phyloP scores from a whole-genome alignment of 2,888 invertebrate genomes.

The Philonicus albiceps region DNA sequence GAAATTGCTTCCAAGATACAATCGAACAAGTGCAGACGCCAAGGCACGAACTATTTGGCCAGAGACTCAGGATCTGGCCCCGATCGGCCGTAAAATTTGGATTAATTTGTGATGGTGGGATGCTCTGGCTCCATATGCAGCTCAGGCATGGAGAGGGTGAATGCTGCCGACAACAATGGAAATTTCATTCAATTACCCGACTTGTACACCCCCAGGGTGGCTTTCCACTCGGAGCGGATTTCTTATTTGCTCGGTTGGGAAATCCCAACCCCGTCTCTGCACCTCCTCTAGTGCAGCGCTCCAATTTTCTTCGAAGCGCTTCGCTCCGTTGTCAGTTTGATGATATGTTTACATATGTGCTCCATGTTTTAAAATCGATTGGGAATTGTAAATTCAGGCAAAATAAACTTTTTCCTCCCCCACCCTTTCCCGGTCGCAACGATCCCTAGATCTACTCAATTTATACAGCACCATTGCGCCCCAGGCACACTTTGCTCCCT shows the following conservation, averaged over 20 bases:
- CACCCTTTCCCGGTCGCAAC: not conserved
- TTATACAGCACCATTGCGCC: not conserved
- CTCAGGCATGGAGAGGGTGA: not conserved
- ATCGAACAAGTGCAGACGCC: not conserved
- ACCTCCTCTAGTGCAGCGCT: slow-evolving; percentile 24
- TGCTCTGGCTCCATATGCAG: not conserved
- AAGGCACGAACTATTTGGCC: not conserved
- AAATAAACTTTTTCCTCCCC: not conserved
- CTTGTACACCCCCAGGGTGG: not conserved
- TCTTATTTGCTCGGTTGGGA: not conserved
- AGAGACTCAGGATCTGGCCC: not conserved
- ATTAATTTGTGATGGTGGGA: not conserved
- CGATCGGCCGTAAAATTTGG: slow-evolving; percentile 13
- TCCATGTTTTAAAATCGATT: slow-evolving; percentile 16
- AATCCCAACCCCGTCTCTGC: not conserved
- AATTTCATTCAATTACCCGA: slow-evolving; percentile 29
- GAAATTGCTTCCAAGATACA: slow-evolving; percentile 15
- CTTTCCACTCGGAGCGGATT: not conserved
- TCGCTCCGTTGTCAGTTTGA: slow-evolving; percentile 23
- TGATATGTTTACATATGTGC: slow-evolving; percentile 40
- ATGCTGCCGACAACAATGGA: not conserved
- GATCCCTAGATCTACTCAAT: not conserved
- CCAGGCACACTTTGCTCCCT: not conserved
- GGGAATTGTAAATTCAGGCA: slow-evolving; percentile 8
- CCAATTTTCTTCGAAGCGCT: slow-evolving; percentile 42